phyloP scores from a whole-genome alignment of 2,888 invertebrate genomes.

The Heliconius ethilla region DNA sequence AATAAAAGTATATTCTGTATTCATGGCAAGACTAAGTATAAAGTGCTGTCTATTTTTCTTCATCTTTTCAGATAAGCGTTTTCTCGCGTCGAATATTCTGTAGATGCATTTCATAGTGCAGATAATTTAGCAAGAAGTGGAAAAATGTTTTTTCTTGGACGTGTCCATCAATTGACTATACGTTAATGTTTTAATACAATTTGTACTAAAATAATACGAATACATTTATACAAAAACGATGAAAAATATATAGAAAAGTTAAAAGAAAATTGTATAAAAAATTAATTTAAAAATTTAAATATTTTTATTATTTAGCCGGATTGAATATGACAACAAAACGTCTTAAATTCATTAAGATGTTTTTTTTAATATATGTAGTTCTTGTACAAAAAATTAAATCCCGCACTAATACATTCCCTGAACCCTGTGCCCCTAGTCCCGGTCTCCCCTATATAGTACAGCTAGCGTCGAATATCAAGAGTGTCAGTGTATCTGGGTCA shows the following conservation, averaged over 20 bases:
- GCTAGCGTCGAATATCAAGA: slow-evolving; percentile 30
- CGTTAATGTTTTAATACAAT: not conserved
- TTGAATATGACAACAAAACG: too few species aligned
- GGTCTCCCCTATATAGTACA: not conserved
- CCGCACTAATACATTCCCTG: not conserved
- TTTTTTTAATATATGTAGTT: too few species aligned
- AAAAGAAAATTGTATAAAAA: too few species aligned
- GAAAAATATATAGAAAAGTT: too few species aligned
- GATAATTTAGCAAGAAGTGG: slow-evolving; percentile 16
- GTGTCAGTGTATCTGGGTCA: slow-evolving; percentile 57
- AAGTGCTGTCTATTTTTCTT: not conserved
- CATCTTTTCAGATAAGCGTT: not conserved
- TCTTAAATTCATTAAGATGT: too few species aligned
- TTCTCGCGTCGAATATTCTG: not conserved
- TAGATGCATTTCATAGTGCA: slow-evolving; percentile 8
- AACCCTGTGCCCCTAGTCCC: not conserved
- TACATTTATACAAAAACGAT: too few species aligned
- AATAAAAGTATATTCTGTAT: too few species aligned
- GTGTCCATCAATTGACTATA: not conserved
- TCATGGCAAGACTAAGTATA: too few species aligned
- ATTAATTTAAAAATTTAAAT: too few species aligned
- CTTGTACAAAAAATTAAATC: too few species aligned
- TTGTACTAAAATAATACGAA: not conserved
- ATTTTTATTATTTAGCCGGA: too few species aligned
- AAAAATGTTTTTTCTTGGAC: slow-evolving; percentile 6